A percentile compares a stretch with the other conserved stretches of the same genome.
phyloP scores from a whole-genome alignment of 2,113 vertebrate genomes.

The Pangasianodon hypophthalmus region DNA sequence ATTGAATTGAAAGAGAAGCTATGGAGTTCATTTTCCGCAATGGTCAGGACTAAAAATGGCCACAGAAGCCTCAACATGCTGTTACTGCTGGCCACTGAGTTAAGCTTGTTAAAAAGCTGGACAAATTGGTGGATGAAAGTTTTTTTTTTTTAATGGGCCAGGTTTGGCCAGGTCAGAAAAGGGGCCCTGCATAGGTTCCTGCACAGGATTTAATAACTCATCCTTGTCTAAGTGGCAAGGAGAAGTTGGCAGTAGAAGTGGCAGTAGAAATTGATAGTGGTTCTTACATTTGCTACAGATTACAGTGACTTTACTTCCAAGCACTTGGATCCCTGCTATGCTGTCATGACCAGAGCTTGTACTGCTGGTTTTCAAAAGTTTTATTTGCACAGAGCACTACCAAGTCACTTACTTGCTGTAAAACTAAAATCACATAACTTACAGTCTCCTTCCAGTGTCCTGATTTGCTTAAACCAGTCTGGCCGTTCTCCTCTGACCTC shows the following conservation, averaged over 20 bases:
- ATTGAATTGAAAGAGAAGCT: neutral
- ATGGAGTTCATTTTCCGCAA: neutral
- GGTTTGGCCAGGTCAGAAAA: neutral
- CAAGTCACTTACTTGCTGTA: neutral
- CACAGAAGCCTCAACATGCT: neutral
- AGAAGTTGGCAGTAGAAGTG: neutral
- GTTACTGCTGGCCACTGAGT: neutral
- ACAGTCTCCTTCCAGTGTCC: too few relatives aligned
- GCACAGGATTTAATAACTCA: neutral
- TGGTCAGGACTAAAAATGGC: neutral
- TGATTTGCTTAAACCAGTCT: too few relatives aligned
- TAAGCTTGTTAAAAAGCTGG: neutral
- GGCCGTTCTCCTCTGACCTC: neutral
- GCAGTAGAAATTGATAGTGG: neutral
- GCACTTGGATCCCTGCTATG: neutral
- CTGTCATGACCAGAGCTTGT: neutral
- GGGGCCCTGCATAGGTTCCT: neutral
- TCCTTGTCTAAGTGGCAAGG: neutral
- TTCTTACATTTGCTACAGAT: neutral
- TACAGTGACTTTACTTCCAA: neutral
- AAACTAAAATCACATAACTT: neutral
- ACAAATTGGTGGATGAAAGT: neutral
- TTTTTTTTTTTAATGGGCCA: neutral
- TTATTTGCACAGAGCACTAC: neutral
- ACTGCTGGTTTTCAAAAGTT: neutral